Evolutionary conservation across 2,113 vertebrate genomes (phyloP).

Genomic region (Carollia perspicillata): DNA sequence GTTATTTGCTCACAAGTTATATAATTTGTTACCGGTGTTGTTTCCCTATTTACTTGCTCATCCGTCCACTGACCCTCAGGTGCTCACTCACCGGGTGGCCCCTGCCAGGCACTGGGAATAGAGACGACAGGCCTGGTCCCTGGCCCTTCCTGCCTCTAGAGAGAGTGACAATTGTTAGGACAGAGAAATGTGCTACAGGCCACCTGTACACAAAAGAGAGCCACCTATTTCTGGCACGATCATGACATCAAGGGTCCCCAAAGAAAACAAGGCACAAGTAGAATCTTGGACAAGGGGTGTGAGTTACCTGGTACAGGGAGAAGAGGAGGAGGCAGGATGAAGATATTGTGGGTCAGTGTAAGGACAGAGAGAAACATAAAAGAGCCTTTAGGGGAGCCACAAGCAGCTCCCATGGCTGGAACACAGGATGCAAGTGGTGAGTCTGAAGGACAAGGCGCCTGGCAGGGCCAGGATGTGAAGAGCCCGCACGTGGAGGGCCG

Average conservation of each 20-base stretch:
- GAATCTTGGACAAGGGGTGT: not conserved
- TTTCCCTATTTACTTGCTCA: not conserved
- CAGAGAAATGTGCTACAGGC: not conserved
- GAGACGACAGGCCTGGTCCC: not conserved
- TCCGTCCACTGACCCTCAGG: not conserved
- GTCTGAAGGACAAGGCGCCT: not conserved
- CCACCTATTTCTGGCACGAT: not conserved
- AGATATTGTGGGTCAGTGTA: not conserved
- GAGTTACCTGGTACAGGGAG: not conserved
- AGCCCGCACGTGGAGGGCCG: rapidly evolving
- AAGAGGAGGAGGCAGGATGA: too few species aligned
- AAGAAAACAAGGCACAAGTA: not conserved
- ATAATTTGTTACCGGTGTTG: rapidly evolving
- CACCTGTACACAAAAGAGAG: not conserved
- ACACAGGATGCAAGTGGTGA: too few species aligned
- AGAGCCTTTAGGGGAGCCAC: not conserved
- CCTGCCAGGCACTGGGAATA: not conserved
- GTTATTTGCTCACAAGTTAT: not conserved
- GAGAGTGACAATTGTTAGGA: rapidly evolving
- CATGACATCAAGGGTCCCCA: not conserved
- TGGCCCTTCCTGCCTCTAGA: not conserved
- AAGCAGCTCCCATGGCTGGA: not conserved
- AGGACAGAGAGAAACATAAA: not conserved
- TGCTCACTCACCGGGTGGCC: not conserved
- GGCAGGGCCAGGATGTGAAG: not conserved